phyloP scores from a whole-genome alignment of 2,888 invertebrate genomes.

The Melinaea marsaeus region DNA sequence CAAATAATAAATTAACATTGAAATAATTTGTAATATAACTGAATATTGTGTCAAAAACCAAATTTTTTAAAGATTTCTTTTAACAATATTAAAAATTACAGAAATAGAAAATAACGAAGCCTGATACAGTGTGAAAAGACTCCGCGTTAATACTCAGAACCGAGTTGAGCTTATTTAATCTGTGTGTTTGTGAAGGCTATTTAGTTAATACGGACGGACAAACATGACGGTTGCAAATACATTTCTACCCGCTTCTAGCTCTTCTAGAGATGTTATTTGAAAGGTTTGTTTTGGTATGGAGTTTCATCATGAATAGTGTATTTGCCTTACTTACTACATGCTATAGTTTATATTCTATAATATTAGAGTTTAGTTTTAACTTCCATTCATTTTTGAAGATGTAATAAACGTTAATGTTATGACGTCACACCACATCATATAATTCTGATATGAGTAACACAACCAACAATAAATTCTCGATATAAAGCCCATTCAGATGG shows the following conservation, averaged over 20 bases:
- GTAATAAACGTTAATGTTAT: not conserved
- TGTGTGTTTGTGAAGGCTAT: slow-evolving; percentile 22
- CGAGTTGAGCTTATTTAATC: slow-evolving; percentile 13
- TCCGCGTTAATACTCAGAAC: not conserved
- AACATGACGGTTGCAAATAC: slow-evolving; percentile 9
- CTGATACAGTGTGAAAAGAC: slow-evolving; percentile 18
- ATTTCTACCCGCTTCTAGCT: not conserved
- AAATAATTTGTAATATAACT: no score
- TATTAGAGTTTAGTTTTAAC: no score
- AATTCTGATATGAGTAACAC: slow-evolving; percentile 9
- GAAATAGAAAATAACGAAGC: slow-evolving; percentile 3
- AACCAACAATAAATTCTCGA: slow-evolving; percentile 9
- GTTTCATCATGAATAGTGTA: not conserved
- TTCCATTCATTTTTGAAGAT: no score
- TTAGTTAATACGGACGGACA: slow-evolving; percentile 21
- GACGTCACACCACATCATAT: not conserved
- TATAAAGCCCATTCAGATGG: slow-evolving; percentile 16
- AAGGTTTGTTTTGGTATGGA: not conserved
- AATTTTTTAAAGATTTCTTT: no score
- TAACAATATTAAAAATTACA: not conserved
- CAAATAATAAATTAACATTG: no score
- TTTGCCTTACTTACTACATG: no score
- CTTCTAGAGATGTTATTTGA: not conserved
- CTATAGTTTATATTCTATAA: no score
- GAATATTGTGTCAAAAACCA: no score